These are phyloP conservation scores for Pammene fasciana DNA, from an alignment of 2,888 invertebrate species.

Conservation along the genomic window DNA sequence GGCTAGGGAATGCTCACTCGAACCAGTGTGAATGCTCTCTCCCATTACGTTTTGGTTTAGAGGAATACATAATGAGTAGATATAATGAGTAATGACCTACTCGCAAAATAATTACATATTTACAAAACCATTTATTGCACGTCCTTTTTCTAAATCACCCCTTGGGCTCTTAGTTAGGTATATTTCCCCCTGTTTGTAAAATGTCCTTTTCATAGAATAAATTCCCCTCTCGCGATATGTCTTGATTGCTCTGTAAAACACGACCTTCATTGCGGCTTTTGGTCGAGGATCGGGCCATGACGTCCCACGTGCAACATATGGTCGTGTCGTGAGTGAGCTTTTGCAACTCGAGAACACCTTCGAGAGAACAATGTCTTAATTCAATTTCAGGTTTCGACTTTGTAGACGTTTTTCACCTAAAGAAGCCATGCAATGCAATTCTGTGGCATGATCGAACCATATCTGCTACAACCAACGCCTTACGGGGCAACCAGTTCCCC, in stretches of 20 bases:
- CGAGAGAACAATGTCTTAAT: conserved; percentile 51
- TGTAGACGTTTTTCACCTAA: background rate
- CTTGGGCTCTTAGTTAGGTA: too few relatives aligned
- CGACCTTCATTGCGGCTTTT: conserved; percentile 58
- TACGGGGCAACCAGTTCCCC: conserved; percentile 42
- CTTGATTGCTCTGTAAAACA: conserved; percentile 24
- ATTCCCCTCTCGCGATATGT: too few relatives aligned
- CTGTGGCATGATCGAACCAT: conserved; percentile 44
- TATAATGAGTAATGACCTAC: too few relatives aligned
- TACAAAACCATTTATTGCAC: too few relatives aligned
- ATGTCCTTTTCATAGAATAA: too few relatives aligned
- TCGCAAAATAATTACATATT: too few relatives aligned
- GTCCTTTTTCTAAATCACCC: too few relatives aligned
- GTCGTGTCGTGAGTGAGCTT: conserved; percentile 45
- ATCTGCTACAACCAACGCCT: conserved; percentile 33
- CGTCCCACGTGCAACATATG: conserved; percentile 53
- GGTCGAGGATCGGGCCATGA: conserved; percentile 49
- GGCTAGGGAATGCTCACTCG: background rate
- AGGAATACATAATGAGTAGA: too few relatives aligned
- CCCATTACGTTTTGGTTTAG: background rate
- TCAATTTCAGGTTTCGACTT: background rate
- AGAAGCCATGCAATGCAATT: conserved; percentile 16
- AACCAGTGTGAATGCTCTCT: background rate
- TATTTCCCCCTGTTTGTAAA: too few relatives aligned
- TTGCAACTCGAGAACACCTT: conserved; percentile 52